Evolutionary conservation across 1,140 invertebrate species (phyloP), one percentile per base, ranked within the genome.

Genomic region (Sinonovacula constricta): DNA sequence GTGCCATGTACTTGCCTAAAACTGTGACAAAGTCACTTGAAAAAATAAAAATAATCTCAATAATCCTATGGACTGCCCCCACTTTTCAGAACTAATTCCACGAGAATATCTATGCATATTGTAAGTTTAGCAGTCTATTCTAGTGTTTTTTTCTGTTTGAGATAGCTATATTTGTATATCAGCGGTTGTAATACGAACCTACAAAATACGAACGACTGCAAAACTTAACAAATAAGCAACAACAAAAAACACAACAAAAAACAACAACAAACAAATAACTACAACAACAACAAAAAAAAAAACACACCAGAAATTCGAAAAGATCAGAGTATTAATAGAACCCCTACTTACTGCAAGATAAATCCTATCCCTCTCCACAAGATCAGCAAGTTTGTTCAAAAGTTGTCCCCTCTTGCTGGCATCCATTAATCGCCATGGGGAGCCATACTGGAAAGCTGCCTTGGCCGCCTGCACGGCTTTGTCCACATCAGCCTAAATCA

Each of bases 351-450:
- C 93, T 2, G 95, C 94, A 49, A 98, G 89, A 74, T 95, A 93
- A 0, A 93, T 89, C 24, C 91, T 90, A 87, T 98, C 95, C 45
- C 95, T 92, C 76, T 95, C 93, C 59, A 98, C 93, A 3, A 97
- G 90, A 82, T 94, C 94, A 56, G 95, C 95, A 28, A 97, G 92
- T 92, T 94, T 88, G 56, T 96, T 93, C 14, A 99, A 88, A 0
- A 99, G 92, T n/a, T 91, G 79, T 5, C 97, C 97, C 39, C 97
- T 92, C 10, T 95, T 88, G 0, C 96, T 96, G 3, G 97, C 97
- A 91, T 99, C 96, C 95, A 97, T 97, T 0, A 92, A 94, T 83
- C 97, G 92, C 97, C 97, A 99, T 89, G 94, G 93, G 3, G 96
- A 97, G 78, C 93, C 93, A 34, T 93, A 91, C 22, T 93, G 89